A percentile compares a stretch with the other conserved stretches of the same genome.
phyloP scores from a whole-genome alignment of 2,113 vertebrate species.

The Mobula hypostoma region DNA sequence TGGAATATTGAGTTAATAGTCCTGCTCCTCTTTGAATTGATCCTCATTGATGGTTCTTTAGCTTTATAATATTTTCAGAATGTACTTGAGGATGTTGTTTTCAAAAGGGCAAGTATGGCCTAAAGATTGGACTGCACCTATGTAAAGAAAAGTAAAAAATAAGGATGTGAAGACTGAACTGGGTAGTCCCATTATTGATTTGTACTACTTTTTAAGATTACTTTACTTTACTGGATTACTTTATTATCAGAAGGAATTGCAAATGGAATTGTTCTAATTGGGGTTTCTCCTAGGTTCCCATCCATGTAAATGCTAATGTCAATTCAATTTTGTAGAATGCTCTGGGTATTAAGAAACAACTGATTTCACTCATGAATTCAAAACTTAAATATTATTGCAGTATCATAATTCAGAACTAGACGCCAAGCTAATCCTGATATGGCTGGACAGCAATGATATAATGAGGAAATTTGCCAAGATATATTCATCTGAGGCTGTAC shows the following conservation, averaged over 20 bases:
- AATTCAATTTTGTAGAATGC: not conserved
- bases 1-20: too few relatives aligned
- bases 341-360: not conserved
- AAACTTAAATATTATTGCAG: not conserved
- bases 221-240: not conserved
- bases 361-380: not conserved
- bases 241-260: not conserved
- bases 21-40: too few relatives aligned
- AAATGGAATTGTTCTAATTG: not conserved
- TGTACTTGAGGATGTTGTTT: not conserved
- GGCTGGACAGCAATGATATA: not conserved
- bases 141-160: not conserved
- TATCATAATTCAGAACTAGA: not conserved
- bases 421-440: not conserved
- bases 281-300: not conserved
- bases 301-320: not conserved
- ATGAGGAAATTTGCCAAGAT: not conserved
- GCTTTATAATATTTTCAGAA: not conserved
- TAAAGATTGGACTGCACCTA: not conserved
- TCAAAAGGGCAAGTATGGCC: not conserved
- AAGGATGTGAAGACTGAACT: too few relatives aligned
- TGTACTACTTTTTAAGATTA: too few relatives aligned
- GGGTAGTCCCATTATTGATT: too few relatives aligned
- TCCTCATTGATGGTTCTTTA: not conserved
- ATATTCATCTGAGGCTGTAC: not conserved